These are phyloP conservation scores for Amphimallon solstitiale DNA, from an alignment of 2,888 invertebrate species.

Conservation along the genomic window DNA sequence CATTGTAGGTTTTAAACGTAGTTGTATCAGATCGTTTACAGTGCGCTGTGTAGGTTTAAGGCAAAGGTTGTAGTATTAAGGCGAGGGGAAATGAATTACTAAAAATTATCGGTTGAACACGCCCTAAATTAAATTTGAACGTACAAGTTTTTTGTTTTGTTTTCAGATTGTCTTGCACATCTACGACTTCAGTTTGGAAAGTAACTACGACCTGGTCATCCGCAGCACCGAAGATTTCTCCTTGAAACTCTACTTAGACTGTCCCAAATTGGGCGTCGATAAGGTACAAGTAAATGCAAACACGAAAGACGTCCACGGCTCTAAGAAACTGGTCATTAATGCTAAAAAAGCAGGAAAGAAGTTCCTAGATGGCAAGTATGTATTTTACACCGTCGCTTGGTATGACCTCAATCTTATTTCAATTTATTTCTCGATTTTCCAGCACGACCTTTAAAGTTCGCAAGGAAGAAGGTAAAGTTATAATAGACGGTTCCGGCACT, in stretches of 20 bases:
- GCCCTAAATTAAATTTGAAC: too few species aligned
- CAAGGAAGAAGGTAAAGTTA: conserved; percentile 75
- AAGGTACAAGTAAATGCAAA: conserved; percentile 73
- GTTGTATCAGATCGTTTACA: too few species aligned
- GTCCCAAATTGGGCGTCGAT: conserved; percentile 72
- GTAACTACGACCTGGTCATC: conserved; percentile 67
- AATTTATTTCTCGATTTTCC: neutral
- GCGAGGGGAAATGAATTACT: too few species aligned
- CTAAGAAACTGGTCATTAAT: conserved; percentile 72
- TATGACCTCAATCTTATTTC: neutral
- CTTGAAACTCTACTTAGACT: conserved; percentile 71
- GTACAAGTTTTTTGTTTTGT: neutral
- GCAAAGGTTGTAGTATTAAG: too few species aligned
- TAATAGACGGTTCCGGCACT: conserved; percentile 80
- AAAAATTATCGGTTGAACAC: too few species aligned
- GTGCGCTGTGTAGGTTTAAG: too few species aligned
- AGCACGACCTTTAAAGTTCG: conserved; percentile 77
- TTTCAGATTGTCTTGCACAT: conserved; percentile 5
- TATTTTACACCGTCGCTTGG: neutral
- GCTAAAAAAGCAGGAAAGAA: conserved; percentile 74
- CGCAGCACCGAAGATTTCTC: conserved; percentile 73
- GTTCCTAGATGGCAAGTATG: conserved; percentile 75
- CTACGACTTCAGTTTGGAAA: conserved; percentile 66
- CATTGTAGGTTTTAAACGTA: too few species aligned
- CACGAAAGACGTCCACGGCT: conserved; percentile 70